phyloP scores from a whole-genome alignment of 2,888 invertebrate genomes.

The Leptodirus hochenwartii region DNA sequence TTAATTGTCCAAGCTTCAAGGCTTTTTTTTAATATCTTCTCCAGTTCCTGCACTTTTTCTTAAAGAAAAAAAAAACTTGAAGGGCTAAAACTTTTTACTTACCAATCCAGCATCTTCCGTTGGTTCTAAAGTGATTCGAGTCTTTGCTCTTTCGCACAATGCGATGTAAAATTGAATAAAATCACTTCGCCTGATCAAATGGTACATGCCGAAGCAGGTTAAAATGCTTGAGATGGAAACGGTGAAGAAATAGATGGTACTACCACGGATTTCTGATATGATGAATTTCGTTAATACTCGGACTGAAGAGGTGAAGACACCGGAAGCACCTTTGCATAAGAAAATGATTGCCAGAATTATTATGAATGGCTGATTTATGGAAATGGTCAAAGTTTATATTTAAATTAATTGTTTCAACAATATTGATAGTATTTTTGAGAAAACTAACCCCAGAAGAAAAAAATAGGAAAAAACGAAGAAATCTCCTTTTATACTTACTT shows the following conservation, averaged over 20 bases:
- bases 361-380: neutral
- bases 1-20: no score
- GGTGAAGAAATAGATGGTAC: slow-evolving; percentile 74
- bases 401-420: neutral
- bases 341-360: slow-evolving; percentile 2
- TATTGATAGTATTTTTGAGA: no score
- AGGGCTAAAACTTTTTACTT: no score
- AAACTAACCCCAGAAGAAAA: no score
- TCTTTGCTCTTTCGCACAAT: slow-evolving; percentile 51
- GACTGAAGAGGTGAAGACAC: slow-evolving; percentile 71
- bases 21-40: no score
- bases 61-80: slow-evolving; percentile 1
- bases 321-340: slow-evolving; percentile 48
- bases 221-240: slow-evolving; percentile 60
- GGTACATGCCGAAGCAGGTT: slow-evolving; percentile 60
- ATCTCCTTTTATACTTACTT: slow-evolving; percentile 33
- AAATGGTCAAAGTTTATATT: neutral
- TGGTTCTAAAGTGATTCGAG: slow-evolving; percentile 64
- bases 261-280: slow-evolving; percentile 56
- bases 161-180: slow-evolving; percentile 71
- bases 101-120: slow-evolving; percentile 72
- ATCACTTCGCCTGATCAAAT: slow-evolving; percentile 57
- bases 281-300: slow-evolving; percentile 68
- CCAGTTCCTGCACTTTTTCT: slow-evolving; percentile 1
- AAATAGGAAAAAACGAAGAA: slow-evolving; percentile 5